Evolutionary conservation across 2,888 invertebrate genomes (phyloP).

Genomic region (Anorthoa munda): DNA sequence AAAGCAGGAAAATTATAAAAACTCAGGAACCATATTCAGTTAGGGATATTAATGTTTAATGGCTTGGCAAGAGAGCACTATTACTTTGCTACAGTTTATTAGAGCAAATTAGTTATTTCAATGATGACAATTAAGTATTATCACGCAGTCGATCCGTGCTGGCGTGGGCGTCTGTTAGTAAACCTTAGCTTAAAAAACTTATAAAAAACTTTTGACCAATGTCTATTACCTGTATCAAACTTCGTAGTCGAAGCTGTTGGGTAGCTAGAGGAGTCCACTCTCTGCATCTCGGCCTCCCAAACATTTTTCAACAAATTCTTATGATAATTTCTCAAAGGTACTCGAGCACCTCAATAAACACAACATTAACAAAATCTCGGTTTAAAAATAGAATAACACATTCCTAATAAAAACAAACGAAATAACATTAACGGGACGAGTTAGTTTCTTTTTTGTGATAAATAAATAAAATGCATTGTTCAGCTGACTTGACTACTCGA

Average conservation of each 20-base stretch:
- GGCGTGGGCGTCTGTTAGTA: constrained; percentile 83
- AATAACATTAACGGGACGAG: constrained; percentile 24
- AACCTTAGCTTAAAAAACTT: constrained; percentile 57
- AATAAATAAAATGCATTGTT: constrained; percentile 80
- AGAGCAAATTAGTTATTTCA: neutral
- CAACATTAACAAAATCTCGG: constrained; percentile 12
- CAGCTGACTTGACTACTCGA: constrained; percentile 69
- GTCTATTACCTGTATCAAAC: constrained; percentile 93
- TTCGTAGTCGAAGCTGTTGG: constrained; percentile 96
- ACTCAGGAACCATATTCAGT: neutral
- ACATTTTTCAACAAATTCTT: constrained; percentile 80
- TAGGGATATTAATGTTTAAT: neutral
- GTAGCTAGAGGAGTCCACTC: constrained; percentile 95
- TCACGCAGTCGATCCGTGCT: constrained; percentile 18
- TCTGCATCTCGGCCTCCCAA: constrained; percentile 93
- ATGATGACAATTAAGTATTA: constrained; percentile 26
- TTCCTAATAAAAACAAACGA: constrained; percentile 21
- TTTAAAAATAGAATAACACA: constrained; percentile 36
- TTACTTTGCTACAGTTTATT: neutral
- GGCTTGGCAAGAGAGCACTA: neutral
- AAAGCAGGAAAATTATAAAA: neutral
- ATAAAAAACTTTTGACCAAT: neutral
- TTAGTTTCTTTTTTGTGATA: constrained; percentile 59
- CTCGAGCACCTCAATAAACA: constrained; percentile 37
- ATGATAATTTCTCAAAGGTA: constrained; percentile 57